Percentiles rank a stretch among this genome's conserved stretches.
Evolutionary conservation across 2,113 vertebrate genomes (phyloP).

Genomic region (Cheirogaleus medius): DNA sequence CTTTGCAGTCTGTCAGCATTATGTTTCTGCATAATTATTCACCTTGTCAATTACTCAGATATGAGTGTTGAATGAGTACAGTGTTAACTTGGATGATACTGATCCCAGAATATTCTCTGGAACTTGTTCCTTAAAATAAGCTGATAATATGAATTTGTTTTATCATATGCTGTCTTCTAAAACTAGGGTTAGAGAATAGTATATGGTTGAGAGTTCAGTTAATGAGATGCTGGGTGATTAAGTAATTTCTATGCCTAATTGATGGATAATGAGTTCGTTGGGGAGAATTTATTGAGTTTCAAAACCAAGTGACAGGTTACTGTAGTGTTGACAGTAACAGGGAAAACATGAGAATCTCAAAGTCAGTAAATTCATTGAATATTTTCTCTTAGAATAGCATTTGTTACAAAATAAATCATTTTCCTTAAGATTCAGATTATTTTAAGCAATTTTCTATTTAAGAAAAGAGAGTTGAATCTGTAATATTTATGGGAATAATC

Average conservation of each 20-base stretch:
- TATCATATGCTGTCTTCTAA: conserved; percentile 12
- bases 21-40: conserved; percentile 33
- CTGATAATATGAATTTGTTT: neutral
- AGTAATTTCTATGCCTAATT: neutral
- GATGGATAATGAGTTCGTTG: neutral
- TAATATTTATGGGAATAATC: neutral
- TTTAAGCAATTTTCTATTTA: neutral
- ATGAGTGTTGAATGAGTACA: conserved; percentile 23
- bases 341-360: conserved; percentile 22
- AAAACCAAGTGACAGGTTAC: neutral
- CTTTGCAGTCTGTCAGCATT: neutral
- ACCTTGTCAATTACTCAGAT: conserved; percentile 60
- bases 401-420: conserved; percentile 44
- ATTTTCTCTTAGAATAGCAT: conserved; percentile 42
- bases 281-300: conserved; percentile 2
- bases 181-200: conserved; percentile 8
- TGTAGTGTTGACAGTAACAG: neutral
- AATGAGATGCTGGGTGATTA: neutral
- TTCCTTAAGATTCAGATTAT: conserved; percentile 6
- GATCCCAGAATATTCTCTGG: conserved; percentile 34
- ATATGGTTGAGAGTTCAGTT: neutral
- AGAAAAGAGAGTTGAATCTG: neutral
- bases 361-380: neutral
- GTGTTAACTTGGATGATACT: neutral
- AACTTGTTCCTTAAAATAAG: conserved; percentile 57